Evolutionary conservation across 2,888 invertebrate species (phyloP), one percentile per base, ranked within the genome.

Genomic region (Volucella inflata): DNA sequence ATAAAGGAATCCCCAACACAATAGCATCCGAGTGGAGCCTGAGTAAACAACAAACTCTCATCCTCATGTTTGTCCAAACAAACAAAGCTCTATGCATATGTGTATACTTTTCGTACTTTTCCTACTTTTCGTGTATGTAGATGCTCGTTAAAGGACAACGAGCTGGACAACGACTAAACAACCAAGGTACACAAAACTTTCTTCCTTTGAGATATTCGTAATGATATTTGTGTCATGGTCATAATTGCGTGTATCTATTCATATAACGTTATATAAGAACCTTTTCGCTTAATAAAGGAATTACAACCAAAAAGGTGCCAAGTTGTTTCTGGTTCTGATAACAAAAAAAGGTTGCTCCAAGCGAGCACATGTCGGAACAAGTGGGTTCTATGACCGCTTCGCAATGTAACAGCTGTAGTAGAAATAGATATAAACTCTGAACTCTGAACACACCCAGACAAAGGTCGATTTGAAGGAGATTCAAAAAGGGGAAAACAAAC

Each of bases 201-300:
- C 38, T 40, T 40, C 40, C 21, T 40, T 65, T 51, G 2, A 9
- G 21, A 21, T 21, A 21, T 21, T 30, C 42, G 42, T 14, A 21
- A 67, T 21, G 42, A 53, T 67, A 51, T 55, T 55, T 68, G 44
- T 68, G 55, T 55, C 68, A 68, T 46, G 68, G 68, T 46, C 68
- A 68, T 12, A 55, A 30, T 46, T 55, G 36, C 36, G 6, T 21
- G 30, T 60, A 46, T 42, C 40, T 59, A 30, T 6, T 6, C 6
- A 30, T 30, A 6, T 30, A 30, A 4, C 30, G 6, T 30, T 30
- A 30, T 30, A 30, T 30, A 30, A 30, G 42, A 14, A 40, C 12
- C 14, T 57, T 17, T 59, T 44, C 42, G 16, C 8, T 57, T 10
- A 16, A 57, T 40, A 59, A 42, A 59, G 21, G 42, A 44, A 42